Evolutionary conservation across 2,888 invertebrate species (phyloP), one percentile per base, ranked within the genome.

Genomic region (Callinectes sapidus): DNA sequence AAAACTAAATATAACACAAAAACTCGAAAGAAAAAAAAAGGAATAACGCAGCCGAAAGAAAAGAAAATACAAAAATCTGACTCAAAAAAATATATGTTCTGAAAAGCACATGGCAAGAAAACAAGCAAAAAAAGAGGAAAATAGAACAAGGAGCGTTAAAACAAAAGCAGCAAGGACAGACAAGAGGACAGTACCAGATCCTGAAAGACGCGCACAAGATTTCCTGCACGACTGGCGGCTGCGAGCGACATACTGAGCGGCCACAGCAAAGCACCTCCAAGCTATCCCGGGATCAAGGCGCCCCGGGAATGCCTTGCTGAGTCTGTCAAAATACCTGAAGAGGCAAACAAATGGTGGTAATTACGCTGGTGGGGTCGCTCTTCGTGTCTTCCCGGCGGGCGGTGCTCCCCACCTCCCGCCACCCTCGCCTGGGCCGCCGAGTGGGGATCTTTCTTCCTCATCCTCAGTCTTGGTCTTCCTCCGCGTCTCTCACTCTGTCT

Each of bases 351-450:
- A 88, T 35, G 88, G 88, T 14, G 54, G 88, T 88, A 88, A 55
- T 88, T 88, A 88, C 42, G 55, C 88, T 55, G 32, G 54, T 55
- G 55, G 88, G 88, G 88, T 54, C 32, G 54, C 28, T 32, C 55
- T 55, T 28, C 88, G n/a, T 88, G 88, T 88, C 88, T 55, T 55
- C 88, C 48, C 88, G 88, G 32, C 55, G 55, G 88, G 88, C 28
- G 55, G 88, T 88, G 54, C 32, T 88, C 55, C 32, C 61, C 87
- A 61, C 55, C 55, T 28, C 88, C 48, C 55, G 42, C 54, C 88
- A 32, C 61, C 87, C 87, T 10, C 28, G n/a, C 71, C 28, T 28
- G 28, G 81, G 81, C 13, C 81, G 35, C 35, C 32, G 35, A 5
- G 35, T 14, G 16, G 81, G 81, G 35, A 32, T 32, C 81, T 35